A percentile compares a stretch with the other conserved stretches of the same genome.
These are phyloP conservation scores for Dicrurus megarhynchus DNA, from an alignment of 2,113 vertebrate species.

Conservation along the genomic window DNA sequence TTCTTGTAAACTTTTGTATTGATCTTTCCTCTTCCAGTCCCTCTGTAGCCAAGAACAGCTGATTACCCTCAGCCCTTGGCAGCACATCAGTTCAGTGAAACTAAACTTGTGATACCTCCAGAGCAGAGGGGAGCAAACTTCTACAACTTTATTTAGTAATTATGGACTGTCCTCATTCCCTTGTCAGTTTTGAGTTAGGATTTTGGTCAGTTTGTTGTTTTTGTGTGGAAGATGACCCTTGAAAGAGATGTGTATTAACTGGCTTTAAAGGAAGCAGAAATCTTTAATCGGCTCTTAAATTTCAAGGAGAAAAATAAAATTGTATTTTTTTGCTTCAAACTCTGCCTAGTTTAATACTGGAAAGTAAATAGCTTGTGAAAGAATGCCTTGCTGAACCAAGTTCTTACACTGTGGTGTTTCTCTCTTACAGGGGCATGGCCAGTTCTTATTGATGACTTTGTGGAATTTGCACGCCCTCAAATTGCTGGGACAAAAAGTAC, in stretches of 20 bases:
- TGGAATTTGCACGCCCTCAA: slow-evolving; percentile 91
- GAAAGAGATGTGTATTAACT: background rate
- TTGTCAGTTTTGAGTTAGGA: background rate
- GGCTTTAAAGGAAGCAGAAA: background rate
- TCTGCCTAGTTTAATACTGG: background rate
- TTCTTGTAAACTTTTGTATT: background rate
- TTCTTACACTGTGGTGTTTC: background rate
- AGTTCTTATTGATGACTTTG: slow-evolving; percentile 89
- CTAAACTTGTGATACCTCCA: background rate
- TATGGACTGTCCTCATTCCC: background rate
- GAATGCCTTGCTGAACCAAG: background rate
- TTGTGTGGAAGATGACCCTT: background rate
- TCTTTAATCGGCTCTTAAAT: background rate
- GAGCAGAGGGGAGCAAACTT: background rate
- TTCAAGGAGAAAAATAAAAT: background rate
- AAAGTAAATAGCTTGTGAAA: background rate
- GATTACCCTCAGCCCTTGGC: background rate
- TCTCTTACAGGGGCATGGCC: slow-evolving; percentile 80
- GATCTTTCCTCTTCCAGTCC: background rate
- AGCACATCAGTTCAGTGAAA: background rate
- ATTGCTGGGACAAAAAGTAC: slow-evolving; percentile 89
- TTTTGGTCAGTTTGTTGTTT: background rate
- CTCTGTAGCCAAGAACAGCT: background rate
- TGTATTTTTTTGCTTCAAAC: background rate
- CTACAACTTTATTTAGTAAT: background rate